Evolutionary conservation across 2,797 vertebrate species (phyloP).

Genomic region (Hippocampus kuda): DNA sequence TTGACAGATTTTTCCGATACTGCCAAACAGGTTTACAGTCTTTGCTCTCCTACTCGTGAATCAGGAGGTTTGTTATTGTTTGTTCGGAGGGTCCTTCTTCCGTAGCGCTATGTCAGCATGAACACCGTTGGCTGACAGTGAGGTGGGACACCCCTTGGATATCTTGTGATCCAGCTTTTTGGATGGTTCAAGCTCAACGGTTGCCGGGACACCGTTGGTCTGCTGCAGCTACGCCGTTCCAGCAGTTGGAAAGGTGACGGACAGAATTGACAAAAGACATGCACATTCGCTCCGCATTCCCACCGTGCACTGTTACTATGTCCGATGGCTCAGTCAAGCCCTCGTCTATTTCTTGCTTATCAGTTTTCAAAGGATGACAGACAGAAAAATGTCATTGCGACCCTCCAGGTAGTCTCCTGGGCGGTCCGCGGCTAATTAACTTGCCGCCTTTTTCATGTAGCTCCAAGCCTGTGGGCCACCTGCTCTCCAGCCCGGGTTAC

Average conservation of each 20-base stretch:
- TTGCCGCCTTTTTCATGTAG: conserved; percentile 51
- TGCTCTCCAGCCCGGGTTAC: conserved; percentile 31
- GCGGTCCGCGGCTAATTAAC: conserved; percentile 63
- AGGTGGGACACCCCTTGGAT: conserved; percentile 26
- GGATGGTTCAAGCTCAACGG: conserved; percentile 21
- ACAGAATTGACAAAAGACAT: conserved; percentile 32
- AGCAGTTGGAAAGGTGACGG: conserved; percentile 20
- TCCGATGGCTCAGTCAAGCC: conserved; percentile 11
- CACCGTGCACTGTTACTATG: conserved; percentile 14
- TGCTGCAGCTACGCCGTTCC: conserved; percentile 25
- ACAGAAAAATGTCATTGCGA: conserved; percentile 21
- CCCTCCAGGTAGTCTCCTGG: conserved; percentile 64
- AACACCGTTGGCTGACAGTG: conserved; percentile 27
- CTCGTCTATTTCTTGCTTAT: conserved; percentile 30
- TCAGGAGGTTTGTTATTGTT: background rate
- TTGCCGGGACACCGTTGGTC: conserved; percentile 43
- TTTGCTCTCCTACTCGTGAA: background rate
- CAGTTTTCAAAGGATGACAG: conserved; percentile 29
- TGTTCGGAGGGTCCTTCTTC: background rate
- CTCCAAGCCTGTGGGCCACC: conserved; percentile 44
- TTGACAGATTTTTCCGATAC: background rate
- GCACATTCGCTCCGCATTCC: conserved; percentile 20
- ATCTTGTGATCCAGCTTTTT: conserved; percentile 19
- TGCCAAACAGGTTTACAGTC: conserved; percentile 6
- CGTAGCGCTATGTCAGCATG: conserved; percentile 4